Conservation (phyloP, 2,797 vertebrate genomes). For the Acanthiza pusilla region DNA sequence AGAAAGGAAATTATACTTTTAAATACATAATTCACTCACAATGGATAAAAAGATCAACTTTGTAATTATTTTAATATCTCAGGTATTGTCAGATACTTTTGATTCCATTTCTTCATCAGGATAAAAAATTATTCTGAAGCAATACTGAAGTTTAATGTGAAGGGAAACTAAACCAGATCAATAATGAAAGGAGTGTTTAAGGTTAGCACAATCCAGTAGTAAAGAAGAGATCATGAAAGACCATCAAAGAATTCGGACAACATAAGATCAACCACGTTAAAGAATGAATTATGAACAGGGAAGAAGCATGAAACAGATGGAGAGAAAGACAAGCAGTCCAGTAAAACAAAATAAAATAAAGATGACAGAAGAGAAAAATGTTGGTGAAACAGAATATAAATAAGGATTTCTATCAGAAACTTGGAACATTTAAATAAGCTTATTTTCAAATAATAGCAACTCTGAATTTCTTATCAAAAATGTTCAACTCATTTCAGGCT, state of each 20-base stretch:
- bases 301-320: background rate
- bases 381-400: background rate
- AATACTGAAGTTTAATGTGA: background rate
- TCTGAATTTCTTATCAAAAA: background rate
- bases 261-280: background rate
- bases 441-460: background rate
- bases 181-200: background rate
- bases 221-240: background rate
- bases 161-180: background rate
- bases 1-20: background rate
- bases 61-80: background rate
- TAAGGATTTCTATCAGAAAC: background rate
- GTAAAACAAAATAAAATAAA: background rate
- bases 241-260: background rate
- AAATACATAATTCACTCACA: background rate
- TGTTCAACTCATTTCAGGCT: background rate
- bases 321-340: background rate
- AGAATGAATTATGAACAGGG: background rate
- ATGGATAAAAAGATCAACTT: background rate
- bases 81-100: background rate
- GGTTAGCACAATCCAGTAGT: background rate
- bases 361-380: background rate
- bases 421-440: background rate
- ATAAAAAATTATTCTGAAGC: background rate
- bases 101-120: background rate